Conservation (phyloP, 2,888 invertebrate genomes). For the Andrena marginata region DNA sequence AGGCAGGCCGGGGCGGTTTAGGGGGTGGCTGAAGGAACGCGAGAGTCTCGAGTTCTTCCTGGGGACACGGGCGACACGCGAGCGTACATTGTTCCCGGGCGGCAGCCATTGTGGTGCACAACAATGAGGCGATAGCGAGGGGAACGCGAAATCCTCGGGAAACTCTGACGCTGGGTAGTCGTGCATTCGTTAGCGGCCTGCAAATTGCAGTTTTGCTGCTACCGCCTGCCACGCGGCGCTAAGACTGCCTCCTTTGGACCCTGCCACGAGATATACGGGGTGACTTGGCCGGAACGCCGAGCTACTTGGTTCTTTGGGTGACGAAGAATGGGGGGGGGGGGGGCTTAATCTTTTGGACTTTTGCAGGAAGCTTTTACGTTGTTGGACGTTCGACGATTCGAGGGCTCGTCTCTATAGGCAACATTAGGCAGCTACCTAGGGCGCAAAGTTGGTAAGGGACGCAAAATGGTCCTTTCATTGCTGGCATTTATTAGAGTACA, state of each 20-base stretch:
- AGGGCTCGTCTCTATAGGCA: too few relatives aligned
- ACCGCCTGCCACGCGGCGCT: background rate
- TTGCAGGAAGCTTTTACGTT: too few relatives aligned
- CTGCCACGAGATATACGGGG: background rate
- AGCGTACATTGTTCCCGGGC: constrained; percentile 52
- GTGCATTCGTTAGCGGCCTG: constrained; percentile 56
- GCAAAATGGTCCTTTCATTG: too few relatives aligned
- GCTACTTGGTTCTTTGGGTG: too few relatives aligned
- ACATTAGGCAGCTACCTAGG: too few relatives aligned
- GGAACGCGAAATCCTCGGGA: constrained; percentile 47
- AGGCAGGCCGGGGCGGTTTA: background rate
- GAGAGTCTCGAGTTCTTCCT: constrained; percentile 50
- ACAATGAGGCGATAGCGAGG: constrained; percentile 61
- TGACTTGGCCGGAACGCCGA: background rate
- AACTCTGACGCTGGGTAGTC: constrained; percentile 47
- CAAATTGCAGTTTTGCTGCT: constrained; percentile 40
- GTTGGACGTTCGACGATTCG: too few relatives aligned
- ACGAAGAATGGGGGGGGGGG: too few relatives aligned
- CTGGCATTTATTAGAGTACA: too few relatives aligned
- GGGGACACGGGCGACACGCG: constrained; percentile 6
- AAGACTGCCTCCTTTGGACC: constrained; percentile 3
- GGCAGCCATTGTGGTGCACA: constrained; percentile 54
- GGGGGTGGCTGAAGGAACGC: constrained; percentile 8
- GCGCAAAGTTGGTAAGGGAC: too few relatives aligned
- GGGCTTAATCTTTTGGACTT: too few relatives aligned